Base-by-base conservation (phyloP, 1,140 invertebrate species). In the Colletes latitarsis region DNA sequence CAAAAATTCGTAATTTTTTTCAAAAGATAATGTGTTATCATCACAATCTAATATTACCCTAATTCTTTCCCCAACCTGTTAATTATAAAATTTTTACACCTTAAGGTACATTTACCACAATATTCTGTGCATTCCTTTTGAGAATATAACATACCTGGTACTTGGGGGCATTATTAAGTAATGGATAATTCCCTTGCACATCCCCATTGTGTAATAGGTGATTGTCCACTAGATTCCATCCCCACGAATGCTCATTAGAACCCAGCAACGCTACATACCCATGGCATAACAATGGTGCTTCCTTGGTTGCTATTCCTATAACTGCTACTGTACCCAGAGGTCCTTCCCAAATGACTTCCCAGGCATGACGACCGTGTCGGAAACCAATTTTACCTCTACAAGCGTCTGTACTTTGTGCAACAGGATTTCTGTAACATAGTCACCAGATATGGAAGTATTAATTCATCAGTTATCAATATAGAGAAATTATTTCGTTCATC, bases 311-410 rank as follows among this genome's bases (percentile, higher is more conserved):
- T 86, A 99, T 97, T 52, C 99, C 98, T 88, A 99, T 96, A 39
- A 99, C 98, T 57, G 98, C 98, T 10, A 99, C 98, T 17, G 98
- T 99, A 1, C 98, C 99, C 53, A 99, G 93, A 1, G 99, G 99
- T 30, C 99, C 99, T 95, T 99, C 98, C 99, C 99, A 99, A 91
- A 99, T 98, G 0, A 99, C 97, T 94, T 99, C 98, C 98, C 98
- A 99, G 5, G 98, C 97, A 94, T 99, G 99, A 83, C 98, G 95
- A 8, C 99, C 99, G 90, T 96, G 96, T 82, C 96, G 94, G 90
- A 99, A 99, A 1, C 99, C 97, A 88, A 99, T 97, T 95, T 99
- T 99, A 15, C 97, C 97, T 91, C 98, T 95, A 72, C 98, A 97
- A 49, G 97, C 98, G 94, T 99, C 99, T 73, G 99, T 99, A 94